Evolutionary conservation across 2,888 invertebrate genomes (phyloP).

Genomic region (Calliopum simillimum): DNA sequence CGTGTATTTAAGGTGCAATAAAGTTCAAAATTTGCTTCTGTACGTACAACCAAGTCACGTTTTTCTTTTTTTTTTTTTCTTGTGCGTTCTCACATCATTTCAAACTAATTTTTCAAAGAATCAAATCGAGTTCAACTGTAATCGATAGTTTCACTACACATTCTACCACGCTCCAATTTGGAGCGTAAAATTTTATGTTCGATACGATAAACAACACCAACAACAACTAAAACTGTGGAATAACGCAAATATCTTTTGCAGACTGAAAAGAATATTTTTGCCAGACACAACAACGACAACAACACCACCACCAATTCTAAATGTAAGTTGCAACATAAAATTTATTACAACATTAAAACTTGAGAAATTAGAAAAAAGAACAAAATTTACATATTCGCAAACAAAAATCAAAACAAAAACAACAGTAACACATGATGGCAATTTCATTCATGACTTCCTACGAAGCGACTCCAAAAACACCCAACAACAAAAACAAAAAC

Average conservation of each 20-base stretch:
- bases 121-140: conserved; percentile 19
- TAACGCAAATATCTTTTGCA: neutral
- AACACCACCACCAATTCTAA: neutral
- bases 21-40: too few species aligned
- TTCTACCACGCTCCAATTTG: conserved; percentile 20
- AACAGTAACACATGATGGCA: conserved; percentile 12
- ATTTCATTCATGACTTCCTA: conserved; percentile 34
- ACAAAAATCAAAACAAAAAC: conserved; percentile 7
- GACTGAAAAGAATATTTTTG: conserved; percentile 22
- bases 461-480: conserved; percentile 3
- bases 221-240: neutral
- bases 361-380: conserved; percentile 9
- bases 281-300: conserved; percentile 9
- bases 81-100: neutral
- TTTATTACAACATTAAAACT: conserved; percentile 28
- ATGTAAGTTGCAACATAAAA: conserved; percentile 13
- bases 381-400: neutral
- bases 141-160: conserved; percentile 1
- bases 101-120: neutral
- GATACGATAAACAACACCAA: conserved; percentile 6
- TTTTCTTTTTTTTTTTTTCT: neutral
- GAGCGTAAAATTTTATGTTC: conserved; percentile 1
- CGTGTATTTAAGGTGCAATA: too few species aligned
- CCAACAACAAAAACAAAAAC: neutral
- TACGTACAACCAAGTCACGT: neutral